Conservation (phyloP, 2,113 vertebrate genomes). For the Pelusios castaneus region DNA sequence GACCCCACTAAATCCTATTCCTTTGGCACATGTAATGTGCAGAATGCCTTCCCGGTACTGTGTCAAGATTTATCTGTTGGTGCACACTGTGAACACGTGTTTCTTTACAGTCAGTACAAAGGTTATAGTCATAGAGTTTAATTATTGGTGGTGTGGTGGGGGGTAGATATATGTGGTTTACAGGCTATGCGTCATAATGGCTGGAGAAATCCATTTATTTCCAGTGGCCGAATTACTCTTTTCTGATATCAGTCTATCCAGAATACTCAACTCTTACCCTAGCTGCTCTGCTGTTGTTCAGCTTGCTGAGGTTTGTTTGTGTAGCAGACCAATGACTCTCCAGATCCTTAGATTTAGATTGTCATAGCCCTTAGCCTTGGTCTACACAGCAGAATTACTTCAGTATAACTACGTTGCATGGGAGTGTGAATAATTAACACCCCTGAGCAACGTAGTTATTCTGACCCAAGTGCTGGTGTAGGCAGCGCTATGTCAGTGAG, state of each 20-base stretch:
- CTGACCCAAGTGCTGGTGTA: too few species aligned
- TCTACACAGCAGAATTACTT: too few species aligned
- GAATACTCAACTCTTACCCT: slow-evolving; percentile 44
- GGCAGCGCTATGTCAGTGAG: too few species aligned
- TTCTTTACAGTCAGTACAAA: slow-evolving; percentile 68
- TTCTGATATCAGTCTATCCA: slow-evolving; percentile 61
- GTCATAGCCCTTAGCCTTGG: not conserved
- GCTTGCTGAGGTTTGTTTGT: not conserved
- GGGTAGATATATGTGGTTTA: slow-evolving; percentile 68
- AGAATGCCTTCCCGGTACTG: slow-evolving; percentile 44
- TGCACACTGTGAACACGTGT: slow-evolving; percentile 66
- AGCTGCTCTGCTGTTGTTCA: slow-evolving; percentile 7
- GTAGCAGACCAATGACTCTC: not conserved
- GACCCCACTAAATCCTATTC: slow-evolving; percentile 65
- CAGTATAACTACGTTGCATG: too few species aligned
- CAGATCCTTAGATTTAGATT: not conserved
- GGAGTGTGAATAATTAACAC: too few species aligned
- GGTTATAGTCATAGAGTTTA: slow-evolving; percentile 62
- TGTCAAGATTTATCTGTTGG: slow-evolving; percentile 70
- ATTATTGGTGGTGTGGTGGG: slow-evolving; percentile 58
- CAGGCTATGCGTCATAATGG: slow-evolving; percentile 36
- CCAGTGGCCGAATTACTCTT: slow-evolving; percentile 63
- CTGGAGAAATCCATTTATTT: slow-evolving; percentile 72
- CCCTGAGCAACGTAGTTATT: too few species aligned
- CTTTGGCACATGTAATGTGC: slow-evolving; percentile 66